These are phyloP conservation scores for Achlya flavicornis DNA, from an alignment of 2,888 invertebrate species.

Conservation along the genomic window DNA sequence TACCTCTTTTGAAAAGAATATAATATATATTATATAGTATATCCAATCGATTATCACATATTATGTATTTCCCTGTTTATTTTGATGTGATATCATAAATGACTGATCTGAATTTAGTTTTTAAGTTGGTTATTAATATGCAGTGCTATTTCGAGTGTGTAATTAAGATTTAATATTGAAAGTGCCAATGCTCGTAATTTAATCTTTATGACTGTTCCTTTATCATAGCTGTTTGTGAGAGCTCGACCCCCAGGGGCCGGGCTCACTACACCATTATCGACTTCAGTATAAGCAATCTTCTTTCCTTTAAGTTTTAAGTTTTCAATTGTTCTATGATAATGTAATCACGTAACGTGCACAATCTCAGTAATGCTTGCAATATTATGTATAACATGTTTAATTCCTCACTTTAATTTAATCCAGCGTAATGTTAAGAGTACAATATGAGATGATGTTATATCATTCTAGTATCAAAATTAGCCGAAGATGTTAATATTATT, in stretches of 20 bases:
- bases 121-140: constrained; percentile 84
- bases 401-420: constrained; percentile 79
- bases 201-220: constrained; percentile 82
- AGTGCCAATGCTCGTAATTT: constrained; percentile 85
- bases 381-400: constrained; percentile 75
- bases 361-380: constrained; percentile 84
- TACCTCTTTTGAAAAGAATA: constrained; percentile 84
- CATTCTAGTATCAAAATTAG: constrained; percentile 85
- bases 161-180: constrained; percentile 83
- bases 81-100: constrained; percentile 86
- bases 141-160: constrained; percentile 83
- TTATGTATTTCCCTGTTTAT: constrained; percentile 83
- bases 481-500: constrained; percentile 84
- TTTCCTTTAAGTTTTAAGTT: constrained; percentile 62
- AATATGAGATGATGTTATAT: constrained; percentile 84
- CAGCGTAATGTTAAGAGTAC: constrained; percentile 84
- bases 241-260: constrained; percentile 28
- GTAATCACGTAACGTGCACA: constrained; percentile 79
- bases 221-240: constrained; percentile 62
- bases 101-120: constrained; percentile 86
- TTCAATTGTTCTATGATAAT: constrained; percentile 59
- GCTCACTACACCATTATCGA: constrained; percentile 44
- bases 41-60: constrained; percentile 81
- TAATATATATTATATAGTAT: constrained; percentile 78
- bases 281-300: constrained; percentile 73